A percentile compares a stretch with the other conserved stretches of the same genome.
Evolutionary conservation across 2,113 vertebrate genomes (phyloP).

Genomic region (Eurystomus gularis): DNA sequence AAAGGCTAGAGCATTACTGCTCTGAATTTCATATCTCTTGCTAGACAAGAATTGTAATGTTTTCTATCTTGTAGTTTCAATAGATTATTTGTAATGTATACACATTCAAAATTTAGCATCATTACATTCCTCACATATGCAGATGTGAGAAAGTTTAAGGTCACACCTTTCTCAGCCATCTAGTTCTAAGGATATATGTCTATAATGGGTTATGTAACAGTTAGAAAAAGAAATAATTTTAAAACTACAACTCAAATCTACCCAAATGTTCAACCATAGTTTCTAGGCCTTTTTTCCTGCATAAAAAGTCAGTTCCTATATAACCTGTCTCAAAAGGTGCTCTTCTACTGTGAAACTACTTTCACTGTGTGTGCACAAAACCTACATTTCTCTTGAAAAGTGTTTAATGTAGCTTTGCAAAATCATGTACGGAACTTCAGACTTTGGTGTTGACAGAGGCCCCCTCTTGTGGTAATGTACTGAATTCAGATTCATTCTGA

Average conservation of each 20-base stretch:
- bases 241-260: background rate
- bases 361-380: background rate
- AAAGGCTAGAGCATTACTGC: background rate
- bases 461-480: slow-evolving; percentile 26
- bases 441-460: slow-evolving; percentile 18
- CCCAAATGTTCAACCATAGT: background rate
- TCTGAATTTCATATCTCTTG: background rate
- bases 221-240: background rate
- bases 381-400: background rate
- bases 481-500: background rate
- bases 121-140: background rate
- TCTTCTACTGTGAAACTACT: background rate
- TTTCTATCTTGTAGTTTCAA: background rate
- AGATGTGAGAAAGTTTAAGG: background rate
- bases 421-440: background rate
- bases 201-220: background rate
- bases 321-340: background rate
- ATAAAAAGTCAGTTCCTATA: background rate
- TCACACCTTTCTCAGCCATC: background rate
- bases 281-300: background rate
- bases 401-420: background rate
- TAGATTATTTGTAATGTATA: background rate
- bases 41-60: background rate
- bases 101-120: background rate
- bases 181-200: background rate